These are phyloP conservation scores for Steinernema carpocapsae DNA, from an alignment of 2,888 invertebrate species.

Conservation along the genomic window DNA sequence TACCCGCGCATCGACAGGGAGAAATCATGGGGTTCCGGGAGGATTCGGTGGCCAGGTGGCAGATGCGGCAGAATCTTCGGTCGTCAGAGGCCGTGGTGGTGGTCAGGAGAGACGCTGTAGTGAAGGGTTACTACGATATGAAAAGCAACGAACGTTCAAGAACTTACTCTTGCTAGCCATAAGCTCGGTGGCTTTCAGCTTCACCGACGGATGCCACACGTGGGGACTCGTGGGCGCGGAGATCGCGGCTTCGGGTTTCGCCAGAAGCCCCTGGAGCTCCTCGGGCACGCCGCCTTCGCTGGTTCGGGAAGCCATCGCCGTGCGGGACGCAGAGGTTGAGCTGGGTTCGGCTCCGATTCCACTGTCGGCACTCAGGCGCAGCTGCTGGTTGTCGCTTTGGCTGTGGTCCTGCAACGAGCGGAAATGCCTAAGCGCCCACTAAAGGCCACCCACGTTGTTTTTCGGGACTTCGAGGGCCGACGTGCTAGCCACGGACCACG, in stretches of 20 bases:
- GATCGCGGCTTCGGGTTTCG: background rate
- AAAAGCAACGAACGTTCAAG: background rate
- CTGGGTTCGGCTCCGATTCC: conserved; percentile 9
- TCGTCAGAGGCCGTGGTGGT: conserved; percentile 15
- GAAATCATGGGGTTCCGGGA: conserved; percentile 70
- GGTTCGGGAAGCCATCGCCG: background rate
- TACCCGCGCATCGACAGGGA: conserved; percentile 74
- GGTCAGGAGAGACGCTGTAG: conserved; percentile 19
- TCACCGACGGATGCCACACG: conserved; percentile 22
- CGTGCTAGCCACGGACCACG: conserved; percentile 30
- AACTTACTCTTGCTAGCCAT: conserved; percentile 5
- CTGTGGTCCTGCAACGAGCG: conserved; percentile 22
- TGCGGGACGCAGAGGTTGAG: background rate
- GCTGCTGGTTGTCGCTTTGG: background rate
- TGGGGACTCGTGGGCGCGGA: conserved; percentile 15
- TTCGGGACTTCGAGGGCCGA: conserved; percentile 11
- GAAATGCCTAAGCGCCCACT: background rate
- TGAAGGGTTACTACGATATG: background rate
- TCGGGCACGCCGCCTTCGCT: background rate
- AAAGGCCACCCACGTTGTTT: conserved; percentile 17
- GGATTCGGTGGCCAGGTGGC: conserved; percentile 70
- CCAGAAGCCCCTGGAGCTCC: conserved; percentile 1
- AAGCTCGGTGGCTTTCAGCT: conserved; percentile 22
- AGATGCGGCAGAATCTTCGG: conserved; percentile 71
- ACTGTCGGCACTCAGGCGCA: conserved; percentile 22